Base-by-base conservation (phyloP, 1,140 invertebrate species). In the Drosophila nigromelanica region DNA sequence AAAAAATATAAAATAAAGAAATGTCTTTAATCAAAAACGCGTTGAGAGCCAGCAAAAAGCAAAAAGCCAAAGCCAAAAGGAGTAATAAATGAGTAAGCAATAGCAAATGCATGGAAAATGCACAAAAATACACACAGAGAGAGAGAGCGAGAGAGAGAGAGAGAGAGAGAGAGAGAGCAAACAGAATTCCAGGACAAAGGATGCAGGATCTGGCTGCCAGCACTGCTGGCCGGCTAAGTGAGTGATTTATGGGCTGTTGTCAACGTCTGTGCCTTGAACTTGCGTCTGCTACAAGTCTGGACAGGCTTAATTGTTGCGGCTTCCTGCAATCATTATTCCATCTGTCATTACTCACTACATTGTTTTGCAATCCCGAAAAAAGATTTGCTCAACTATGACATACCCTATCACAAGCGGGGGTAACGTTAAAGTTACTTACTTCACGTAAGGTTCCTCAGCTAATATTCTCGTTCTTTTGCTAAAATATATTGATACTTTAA, bases 231-330 rank as follows among this genome's bases (percentile, higher is more conserved):
- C 61, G 50, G 48, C 47, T 14, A 8, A 52, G 50, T 42, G 58
- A 68, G 68, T 87, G 82, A 87, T 87, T 87, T 87, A 87, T 76
- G 67, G 56, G 42, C 63, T 54, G 59, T 50, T 87, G 79, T 87
- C 68, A 78, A 71, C 73, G 74, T 71, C 74, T 59, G 63, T 45
- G 74, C 64, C 78, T 77, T 86, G 76, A 80, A 67, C 63, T 54
- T 72, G 45, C 42, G 82, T 86, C 82, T 86, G 61, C 63, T 27
- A 50, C 33, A 21, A 58, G 83, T 87, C 82, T 87, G 81, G 71
- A 54, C 62, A 50, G 62, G 62, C 64, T 82, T 87, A 87, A 87
- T 86, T 86, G 78, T 50, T 76, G 62, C 50, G 58, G 66, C 73
- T 67, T 66, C 63, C 66, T 30, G 30, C 40, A 27, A n/a, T 47